Percentiles rank a stretch among this genome's conserved stretches.
phyloP scores from a whole-genome alignment of 1,140 invertebrate species.

The Diploscapter pachys region DNA sequence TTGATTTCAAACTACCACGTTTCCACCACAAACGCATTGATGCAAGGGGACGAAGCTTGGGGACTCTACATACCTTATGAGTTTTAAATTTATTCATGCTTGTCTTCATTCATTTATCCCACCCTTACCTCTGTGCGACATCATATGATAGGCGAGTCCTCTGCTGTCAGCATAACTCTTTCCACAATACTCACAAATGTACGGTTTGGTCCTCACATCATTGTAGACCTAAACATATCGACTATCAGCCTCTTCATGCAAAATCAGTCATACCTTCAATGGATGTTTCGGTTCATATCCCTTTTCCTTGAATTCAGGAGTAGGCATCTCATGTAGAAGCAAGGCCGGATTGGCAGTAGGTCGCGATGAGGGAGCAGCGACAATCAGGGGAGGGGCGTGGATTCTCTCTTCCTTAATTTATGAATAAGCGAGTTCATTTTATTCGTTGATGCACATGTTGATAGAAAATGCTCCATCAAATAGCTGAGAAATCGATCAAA shows the following conservation, averaged over 20 bases:
- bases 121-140: conserved; percentile 44
- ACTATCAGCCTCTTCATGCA: too few relatives aligned
- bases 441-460: too few relatives aligned
- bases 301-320: conserved; percentile 49
- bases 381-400: conserved; percentile 7
- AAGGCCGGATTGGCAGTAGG: conserved; percentile 31
- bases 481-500: too few relatives aligned
- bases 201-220: conserved; percentile 55
- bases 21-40: too few relatives aligned
- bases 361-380: conserved; percentile 1
- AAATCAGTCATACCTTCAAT: conserved; percentile 15
- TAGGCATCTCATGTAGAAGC: conserved; percentile 42
- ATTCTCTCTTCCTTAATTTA: too few relatives aligned
- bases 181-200: conserved; percentile 59
- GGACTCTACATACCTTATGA: too few relatives aligned
- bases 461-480: too few relatives aligned
- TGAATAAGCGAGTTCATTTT: too few relatives aligned
- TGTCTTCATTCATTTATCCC: too few relatives aligned
- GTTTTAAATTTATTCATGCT: too few relatives aligned
- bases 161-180: conserved; percentile 57
- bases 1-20: too few relatives aligned
- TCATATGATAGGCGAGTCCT: conserved; percentile 56
- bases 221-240: conserved; percentile 43
- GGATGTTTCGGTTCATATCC: conserved; percentile 56
- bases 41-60: too few relatives aligned